Percentiles rank a stretch among this genome's conserved stretches.
phyloP scores from a whole-genome alignment of 2,888 invertebrate genomes.

The Antheraea yamamai region DNA sequence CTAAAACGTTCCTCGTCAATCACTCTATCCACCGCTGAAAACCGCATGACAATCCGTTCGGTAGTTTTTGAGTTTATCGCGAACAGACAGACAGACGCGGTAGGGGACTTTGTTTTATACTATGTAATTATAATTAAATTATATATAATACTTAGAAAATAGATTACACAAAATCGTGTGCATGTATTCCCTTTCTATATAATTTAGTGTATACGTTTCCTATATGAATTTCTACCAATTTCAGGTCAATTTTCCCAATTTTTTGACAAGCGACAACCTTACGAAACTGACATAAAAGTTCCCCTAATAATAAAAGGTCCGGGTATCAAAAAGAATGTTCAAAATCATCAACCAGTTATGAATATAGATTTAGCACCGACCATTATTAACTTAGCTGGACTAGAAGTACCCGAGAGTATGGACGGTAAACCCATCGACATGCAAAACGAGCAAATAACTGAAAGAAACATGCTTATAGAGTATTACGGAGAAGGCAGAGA shows the following conservation, averaged over 20 bases:
- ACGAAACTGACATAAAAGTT: constrained; percentile 93
- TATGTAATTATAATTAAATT: too few relatives aligned
- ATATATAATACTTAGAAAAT: background rate
- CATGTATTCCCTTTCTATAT: too few relatives aligned
- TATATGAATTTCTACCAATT: constrained; percentile 21
- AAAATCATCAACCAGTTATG: constrained; percentile 82
- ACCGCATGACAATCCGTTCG: too few relatives aligned
- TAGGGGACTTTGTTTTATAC: too few relatives aligned
- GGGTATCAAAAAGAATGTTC: constrained; percentile 72
- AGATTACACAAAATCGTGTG: too few relatives aligned
- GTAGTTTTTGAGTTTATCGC: too few relatives aligned
- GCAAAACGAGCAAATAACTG: constrained; percentile 30
- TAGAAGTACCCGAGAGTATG: constrained; percentile 75
- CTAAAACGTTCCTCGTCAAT: too few relatives aligned
- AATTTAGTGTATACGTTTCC: background rate
- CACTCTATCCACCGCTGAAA: too few relatives aligned
- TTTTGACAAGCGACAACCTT: constrained; percentile 94
- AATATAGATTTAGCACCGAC: constrained; percentile 94
- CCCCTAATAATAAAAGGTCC: constrained; percentile 92
- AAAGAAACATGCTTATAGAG: constrained; percentile 87
- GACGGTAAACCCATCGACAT: constrained; percentile 81
- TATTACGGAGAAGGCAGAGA: constrained; percentile 89
- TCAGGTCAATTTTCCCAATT: constrained; percentile 94
- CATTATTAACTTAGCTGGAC: constrained; percentile 85
- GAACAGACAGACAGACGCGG: too few relatives aligned